Evolutionary conservation across 1,140 invertebrate species (phyloP).

Genomic region (Mamestra configurata): DNA sequence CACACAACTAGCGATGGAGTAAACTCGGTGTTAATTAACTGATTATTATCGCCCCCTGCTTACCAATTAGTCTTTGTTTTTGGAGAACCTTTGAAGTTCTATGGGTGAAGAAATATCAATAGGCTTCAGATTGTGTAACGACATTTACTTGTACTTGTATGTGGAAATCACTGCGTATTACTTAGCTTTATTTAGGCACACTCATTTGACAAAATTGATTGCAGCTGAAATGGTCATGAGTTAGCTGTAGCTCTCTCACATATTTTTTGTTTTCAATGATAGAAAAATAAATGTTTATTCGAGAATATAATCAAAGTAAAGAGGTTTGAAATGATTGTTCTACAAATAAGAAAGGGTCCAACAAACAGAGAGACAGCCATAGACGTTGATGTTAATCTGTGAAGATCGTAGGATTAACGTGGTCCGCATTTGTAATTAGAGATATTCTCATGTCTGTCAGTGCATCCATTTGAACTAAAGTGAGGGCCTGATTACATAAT

Average conservation of each 20-base stretch:
- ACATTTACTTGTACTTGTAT: background rate
- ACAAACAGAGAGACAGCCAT: slow-evolving; percentile 19
- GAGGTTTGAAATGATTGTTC: too few relatives aligned
- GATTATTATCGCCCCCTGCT: slow-evolving; percentile 43
- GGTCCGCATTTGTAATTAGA: slow-evolving; percentile 70
- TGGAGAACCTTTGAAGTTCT: slow-evolving; percentile 28
- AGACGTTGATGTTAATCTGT: slow-evolving; percentile 1
- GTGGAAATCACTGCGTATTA: slow-evolving; percentile 1
- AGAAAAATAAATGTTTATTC: too few relatives aligned
- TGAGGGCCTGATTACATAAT: slow-evolving; percentile 5
- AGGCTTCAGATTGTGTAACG: background rate
- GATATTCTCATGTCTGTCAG: slow-evolving; percentile 61
- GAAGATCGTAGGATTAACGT: slow-evolving; percentile 54
- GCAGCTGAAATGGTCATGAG: too few relatives aligned
- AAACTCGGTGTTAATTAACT: slow-evolving; percentile 45
- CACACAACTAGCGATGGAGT: slow-evolving; percentile 35
- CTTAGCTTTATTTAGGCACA: background rate
- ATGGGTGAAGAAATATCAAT: slow-evolving; percentile 30
- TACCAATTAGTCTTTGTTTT: slow-evolving; percentile 43
- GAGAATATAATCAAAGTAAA: too few relatives aligned
- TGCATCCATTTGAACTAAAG: slow-evolving; percentile 17
- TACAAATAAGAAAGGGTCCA: slow-evolving; percentile 31
- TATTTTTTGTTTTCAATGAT: too few relatives aligned
- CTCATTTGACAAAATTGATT: too few relatives aligned
- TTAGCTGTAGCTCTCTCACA: too few relatives aligned